A percentile compares a stretch with the other conserved stretches of the same genome.
phyloP scores from a whole-genome alignment of 2,888 invertebrate species.

The Lomographa bimaculata region DNA sequence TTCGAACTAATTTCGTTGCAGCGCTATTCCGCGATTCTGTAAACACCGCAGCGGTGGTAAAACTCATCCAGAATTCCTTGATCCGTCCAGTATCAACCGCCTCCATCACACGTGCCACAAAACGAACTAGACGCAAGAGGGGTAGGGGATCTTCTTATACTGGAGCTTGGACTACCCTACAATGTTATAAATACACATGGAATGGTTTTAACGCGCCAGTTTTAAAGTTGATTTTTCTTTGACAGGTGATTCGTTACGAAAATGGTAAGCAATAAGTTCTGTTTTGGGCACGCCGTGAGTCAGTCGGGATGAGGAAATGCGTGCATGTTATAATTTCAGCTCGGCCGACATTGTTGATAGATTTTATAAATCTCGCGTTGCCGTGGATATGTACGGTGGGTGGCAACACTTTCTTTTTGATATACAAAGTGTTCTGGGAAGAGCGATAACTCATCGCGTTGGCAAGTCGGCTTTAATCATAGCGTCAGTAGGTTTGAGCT shows the following conservation, averaged over 20 bases:
- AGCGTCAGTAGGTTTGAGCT: conserved; percentile 16
- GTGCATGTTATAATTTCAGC: conserved; percentile 79
- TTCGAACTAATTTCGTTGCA: conserved; percentile 82
- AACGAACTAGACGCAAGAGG: conserved; percentile 8
- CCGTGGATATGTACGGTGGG: conserved; percentile 43
- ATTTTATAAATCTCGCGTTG: conserved; percentile 64
- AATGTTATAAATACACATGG: conserved; percentile 38
- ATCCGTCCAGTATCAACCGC: conserved; percentile 42
- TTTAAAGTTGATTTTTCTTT: conserved; percentile 40
- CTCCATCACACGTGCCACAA: conserved; percentile 35
- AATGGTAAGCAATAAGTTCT: conserved; percentile 74
- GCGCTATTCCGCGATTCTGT: conserved; percentile 81
- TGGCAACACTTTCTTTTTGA: conserved; percentile 39
- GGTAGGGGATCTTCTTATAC: conserved; percentile 9
- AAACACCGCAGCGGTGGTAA: conserved; percentile 69
- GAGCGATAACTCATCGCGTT: conserved; percentile 24
- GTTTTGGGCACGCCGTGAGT: conserved; percentile 77
- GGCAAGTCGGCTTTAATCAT: conserved; percentile 30
- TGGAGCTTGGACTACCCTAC: conserved; percentile 51
- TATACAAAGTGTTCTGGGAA: conserved; percentile 30
- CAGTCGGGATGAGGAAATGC: conserved; percentile 80
- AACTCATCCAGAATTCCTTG: conserved; percentile 56
- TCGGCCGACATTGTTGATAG: conserved; percentile 72
- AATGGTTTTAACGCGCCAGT: conserved; percentile 22
- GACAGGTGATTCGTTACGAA: conserved; percentile 26